Evolutionary conservation across 2,113 vertebrate genomes (phyloP).

Genomic region (Origma solitaria): DNA sequence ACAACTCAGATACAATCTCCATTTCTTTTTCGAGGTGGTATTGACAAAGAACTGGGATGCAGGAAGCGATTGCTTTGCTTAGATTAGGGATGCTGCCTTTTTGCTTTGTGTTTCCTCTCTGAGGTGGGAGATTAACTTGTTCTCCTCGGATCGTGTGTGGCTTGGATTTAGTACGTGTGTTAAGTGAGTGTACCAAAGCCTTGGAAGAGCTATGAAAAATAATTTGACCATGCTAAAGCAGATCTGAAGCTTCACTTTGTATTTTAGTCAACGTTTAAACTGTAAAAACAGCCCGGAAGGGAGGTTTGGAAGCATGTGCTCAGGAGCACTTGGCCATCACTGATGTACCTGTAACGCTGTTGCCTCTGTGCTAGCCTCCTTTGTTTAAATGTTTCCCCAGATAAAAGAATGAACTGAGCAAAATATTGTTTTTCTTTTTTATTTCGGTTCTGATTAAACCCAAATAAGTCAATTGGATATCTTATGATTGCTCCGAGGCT

Average conservation of each 20-base stretch:
- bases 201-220: neutral
- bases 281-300: neutral
- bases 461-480: neutral
- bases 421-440: neutral
- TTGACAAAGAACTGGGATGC: neutral
- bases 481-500: neutral
- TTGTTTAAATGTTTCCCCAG: neutral
- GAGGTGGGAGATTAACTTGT: neutral
- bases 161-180: neutral
- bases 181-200: neutral
- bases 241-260: neutral
- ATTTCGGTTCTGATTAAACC: neutral
- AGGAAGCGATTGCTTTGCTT: neutral
- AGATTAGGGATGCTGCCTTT: slow-evolving; percentile 21
- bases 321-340: accelerated
- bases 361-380: neutral
- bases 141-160: neutral
- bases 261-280: neutral
- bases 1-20: neutral
- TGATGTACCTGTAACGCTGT: neutral
- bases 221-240: neutral
- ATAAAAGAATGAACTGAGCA: neutral
- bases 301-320: neutral
- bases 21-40: neutral
- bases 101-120: neutral